Conservation (phyloP, 2,113 vertebrate species). For the Pluvianellus socialis region DNA sequence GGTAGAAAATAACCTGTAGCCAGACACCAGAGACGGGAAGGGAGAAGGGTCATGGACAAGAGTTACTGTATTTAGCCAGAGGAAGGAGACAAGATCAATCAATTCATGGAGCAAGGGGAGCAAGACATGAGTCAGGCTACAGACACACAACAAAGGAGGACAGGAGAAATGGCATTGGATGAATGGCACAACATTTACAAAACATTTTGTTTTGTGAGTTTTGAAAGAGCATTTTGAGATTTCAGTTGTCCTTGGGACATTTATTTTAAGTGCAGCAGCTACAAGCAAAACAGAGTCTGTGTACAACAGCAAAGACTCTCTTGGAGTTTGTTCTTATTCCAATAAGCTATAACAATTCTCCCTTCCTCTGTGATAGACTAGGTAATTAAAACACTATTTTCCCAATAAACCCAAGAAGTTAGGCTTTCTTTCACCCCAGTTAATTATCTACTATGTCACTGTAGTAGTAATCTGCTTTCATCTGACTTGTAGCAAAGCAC, state of each 20-base stretch:
- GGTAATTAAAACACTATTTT: conserved; percentile 37
- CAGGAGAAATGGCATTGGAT: neutral
- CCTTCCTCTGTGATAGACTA: conserved; percentile 12
- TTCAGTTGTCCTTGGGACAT: neutral
- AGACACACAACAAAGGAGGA: neutral
- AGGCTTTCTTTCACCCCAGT: conserved; percentile 10
- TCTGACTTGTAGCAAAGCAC: conserved; percentile 1
- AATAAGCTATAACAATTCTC: neutral
- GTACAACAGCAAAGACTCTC: neutral
- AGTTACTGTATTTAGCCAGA: neutral
- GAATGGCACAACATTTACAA: neutral
- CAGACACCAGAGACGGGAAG: neutral
- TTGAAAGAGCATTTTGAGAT: neutral
- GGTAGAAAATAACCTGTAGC: neutral
- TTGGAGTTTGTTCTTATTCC: neutral
- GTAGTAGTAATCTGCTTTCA: conserved; percentile 30
- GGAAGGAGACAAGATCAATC: neutral
- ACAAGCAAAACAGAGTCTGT: neutral
- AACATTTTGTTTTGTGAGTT: neutral
- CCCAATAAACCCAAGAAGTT: conserved; percentile 16
- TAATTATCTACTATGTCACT: conserved; percentile 48
- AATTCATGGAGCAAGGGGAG: neutral
- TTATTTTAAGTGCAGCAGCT: neutral
- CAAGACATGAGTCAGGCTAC: neutral
- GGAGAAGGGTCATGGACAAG: neutral